Base-by-base conservation (phyloP, 92 coral and sea anemone genomes). In the Diadumene lineata region DNA sequence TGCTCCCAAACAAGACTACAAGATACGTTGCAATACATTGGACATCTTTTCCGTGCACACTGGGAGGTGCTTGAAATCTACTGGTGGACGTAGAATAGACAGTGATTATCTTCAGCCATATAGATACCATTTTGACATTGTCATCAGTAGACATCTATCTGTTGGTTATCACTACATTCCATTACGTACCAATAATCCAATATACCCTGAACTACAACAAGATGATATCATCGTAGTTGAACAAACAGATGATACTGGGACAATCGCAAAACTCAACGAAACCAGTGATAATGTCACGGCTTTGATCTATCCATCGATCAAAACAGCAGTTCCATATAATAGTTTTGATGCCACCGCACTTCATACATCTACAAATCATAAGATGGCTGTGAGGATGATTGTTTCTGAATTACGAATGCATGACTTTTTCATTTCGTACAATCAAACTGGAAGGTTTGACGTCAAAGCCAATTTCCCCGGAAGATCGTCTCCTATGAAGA, bases 181-280 rank as follows among this genome's bases (percentile, higher is more conserved):
- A 34, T 15, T 69, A 7, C 56, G 43, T n/a, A n/a, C n/a, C 69
- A 51, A 26, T 61, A 11, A 27, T 29, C 56, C 31, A 28, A 22
- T 43, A 10, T 1, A 58, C 50, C 17, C 71, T 26, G 50, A 38
- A 21, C 82, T 80, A 17, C 58, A 44, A 22, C 65, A 83, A 30
- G 85, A 82, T 2, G 89, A 85, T 55, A 57, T 74, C 62, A 15
- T 85, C 15, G 79, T 72, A 1, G 10, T 72, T 1, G 51, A 21
- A 7, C 66, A 72, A 19, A 19, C 15, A 6, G 11, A 27, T 0
- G 0, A 2, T 0, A 60, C 78, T 7, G 89, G 85, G 1, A 75
- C 64, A 26, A 56, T 85, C 31, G 89, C 85, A 0, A 24, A 67
- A 30, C 19, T 55, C 4, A 51, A 38, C 1, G 46, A 80, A 31